These are phyloP conservation scores for Isurus oxyrinchus DNA, from an alignment of 2,113 vertebrate species.

Conservation along the genomic window DNA sequence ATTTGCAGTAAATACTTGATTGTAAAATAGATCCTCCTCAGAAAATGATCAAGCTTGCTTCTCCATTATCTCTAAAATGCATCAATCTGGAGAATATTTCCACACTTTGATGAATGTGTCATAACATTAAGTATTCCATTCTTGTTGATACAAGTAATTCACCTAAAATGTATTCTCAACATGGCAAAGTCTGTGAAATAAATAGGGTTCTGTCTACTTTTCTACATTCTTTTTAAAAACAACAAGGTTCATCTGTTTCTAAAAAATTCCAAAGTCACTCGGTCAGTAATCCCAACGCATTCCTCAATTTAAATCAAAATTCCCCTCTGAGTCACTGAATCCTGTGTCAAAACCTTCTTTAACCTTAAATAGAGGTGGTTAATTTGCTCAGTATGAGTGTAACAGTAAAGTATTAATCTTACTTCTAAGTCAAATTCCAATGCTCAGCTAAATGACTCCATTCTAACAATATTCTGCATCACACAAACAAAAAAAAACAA, in stretches of 20 bases:
- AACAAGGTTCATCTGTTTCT: constrained; percentile 20
- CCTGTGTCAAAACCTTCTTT: constrained; percentile 13
- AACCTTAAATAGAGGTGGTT: constrained; percentile 6
- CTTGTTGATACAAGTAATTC: neutral
- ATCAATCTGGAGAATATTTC: neutral
- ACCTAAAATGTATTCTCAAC: neutral
- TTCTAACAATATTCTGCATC: neutral
- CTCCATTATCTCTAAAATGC: neutral
- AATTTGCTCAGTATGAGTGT: constrained; percentile 31
- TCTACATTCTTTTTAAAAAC: neutral
- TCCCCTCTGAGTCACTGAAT: constrained; percentile 19
- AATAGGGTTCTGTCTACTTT: neutral
- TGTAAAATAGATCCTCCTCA: neutral
- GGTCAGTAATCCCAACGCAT: constrained; percentile 4
- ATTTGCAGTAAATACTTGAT: neutral
- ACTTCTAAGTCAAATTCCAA: constrained; percentile 33
- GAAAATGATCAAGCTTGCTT: neutral
- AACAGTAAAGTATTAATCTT: constrained; percentile 28
- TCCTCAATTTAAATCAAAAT: constrained; percentile 30
- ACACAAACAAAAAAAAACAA: constrained; percentile 32
- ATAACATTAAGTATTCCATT: neutral
- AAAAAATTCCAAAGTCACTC: constrained; percentile 15
- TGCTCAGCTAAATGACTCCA: neutral
- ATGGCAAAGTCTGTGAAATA: neutral
- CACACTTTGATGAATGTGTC: neutral